A percentile compares a stretch with the other conserved stretches of the same genome.
Evolutionary conservation across 92 coral and sea anemone species (phyloP).

Genomic region (Pocillopora meandrina): DNA sequence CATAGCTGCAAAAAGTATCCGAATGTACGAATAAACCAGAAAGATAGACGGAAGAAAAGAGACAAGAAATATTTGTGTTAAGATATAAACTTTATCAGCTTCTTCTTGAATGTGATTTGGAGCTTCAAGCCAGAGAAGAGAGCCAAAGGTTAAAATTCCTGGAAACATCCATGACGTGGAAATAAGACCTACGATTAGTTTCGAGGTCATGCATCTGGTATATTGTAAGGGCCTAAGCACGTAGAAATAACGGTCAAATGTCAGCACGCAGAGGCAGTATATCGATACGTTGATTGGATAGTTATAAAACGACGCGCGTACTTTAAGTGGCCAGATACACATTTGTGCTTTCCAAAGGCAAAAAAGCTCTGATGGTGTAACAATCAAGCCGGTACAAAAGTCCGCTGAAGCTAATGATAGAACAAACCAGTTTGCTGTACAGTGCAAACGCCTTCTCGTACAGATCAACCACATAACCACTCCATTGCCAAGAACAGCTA

Average conservation of each 20-base stretch:
- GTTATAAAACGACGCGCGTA: constrained; percentile 52
- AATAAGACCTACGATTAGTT: constrained; percentile 9
- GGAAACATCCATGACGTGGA: constrained; percentile 51
- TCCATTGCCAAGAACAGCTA: constrained; percentile 42
- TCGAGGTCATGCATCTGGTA: constrained; percentile 36
- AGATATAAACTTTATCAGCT: constrained; percentile 28
- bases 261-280: constrained; percentile 62
- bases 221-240: constrained; percentile 59
- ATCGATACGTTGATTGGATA: constrained; percentile 65
- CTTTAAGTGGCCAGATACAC: constrained; percentile 20
- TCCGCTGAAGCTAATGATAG: constrained; percentile 50
- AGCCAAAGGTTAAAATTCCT: constrained; percentile 49
- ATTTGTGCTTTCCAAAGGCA: constrained; percentile 38
- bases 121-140: constrained; percentile 29
- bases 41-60: constrained; percentile 40
- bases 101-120: neutral
- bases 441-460: constrained; percentile 17
- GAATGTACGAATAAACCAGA: constrained; percentile 11
- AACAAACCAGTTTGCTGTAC: constrained; percentile 40
- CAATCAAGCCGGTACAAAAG: constrained; percentile 37
- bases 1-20: constrained; percentile 10
- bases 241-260: constrained; percentile 64
- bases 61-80: constrained; percentile 30
- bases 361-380: constrained; percentile 37
- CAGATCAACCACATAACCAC: constrained; percentile 46